Conservation (phyloP, 2,797 vertebrate genomes). For the Neoniphon sammara region DNA sequence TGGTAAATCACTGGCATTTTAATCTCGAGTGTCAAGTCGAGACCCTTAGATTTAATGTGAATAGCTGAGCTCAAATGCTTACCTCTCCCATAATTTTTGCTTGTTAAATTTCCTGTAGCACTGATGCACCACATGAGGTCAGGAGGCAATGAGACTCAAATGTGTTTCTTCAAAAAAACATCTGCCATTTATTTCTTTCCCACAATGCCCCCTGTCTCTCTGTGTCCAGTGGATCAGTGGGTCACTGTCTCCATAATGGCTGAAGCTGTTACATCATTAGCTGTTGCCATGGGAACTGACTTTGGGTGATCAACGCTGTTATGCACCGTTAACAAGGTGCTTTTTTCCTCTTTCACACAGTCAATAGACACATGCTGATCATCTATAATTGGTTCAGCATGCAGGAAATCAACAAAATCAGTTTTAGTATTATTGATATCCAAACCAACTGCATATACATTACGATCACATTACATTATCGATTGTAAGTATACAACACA, state of each 20-base stretch:
- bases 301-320: background rate
- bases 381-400: no score
- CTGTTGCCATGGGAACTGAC: slow-evolving; percentile 6
- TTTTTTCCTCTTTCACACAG: background rate
- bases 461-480: no score
- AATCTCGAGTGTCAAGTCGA: background rate
- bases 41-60: background rate
- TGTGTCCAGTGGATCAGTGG: background rate
- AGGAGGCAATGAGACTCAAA: slow-evolving; percentile 5
- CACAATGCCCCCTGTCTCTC: background rate
- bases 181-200: background rate
- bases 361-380: no score
- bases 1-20: background rate
- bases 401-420: no score
- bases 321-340: background rate
- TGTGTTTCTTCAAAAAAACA: background rate
- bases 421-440: no score
- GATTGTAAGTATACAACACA: no score
- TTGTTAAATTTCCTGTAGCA: background rate
- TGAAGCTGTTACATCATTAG: slow-evolving; percentile 1
- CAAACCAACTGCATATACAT: no score
- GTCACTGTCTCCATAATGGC: slow-evolving; percentile 10
- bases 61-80: background rate
- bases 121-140: background rate
- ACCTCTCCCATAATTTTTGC: background rate